phyloP scores from a whole-genome alignment of 2,797 vertebrate genomes.

The Geotrypetes seraphini region DNA sequence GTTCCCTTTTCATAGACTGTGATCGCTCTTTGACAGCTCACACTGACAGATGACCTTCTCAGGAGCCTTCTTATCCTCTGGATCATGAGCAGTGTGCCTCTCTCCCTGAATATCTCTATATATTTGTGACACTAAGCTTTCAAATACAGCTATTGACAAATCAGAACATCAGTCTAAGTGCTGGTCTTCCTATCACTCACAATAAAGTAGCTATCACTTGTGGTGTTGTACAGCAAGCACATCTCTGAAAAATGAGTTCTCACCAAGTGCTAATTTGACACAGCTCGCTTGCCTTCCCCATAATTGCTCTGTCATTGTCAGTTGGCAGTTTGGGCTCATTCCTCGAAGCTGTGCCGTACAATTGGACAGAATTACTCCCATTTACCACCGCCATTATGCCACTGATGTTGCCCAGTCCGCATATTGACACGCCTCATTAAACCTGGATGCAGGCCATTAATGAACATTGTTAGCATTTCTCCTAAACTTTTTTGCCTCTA shows the following conservation, averaged over 20 bases:
- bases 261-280: conserved; percentile 98
- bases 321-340: conserved; percentile 78
- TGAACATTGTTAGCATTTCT: conserved; percentile 99
- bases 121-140: conserved; percentile 72
- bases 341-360: conserved; percentile 81
- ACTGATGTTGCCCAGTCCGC: conserved; percentile 70
- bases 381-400: conserved; percentile 93
- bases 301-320: conserved; percentile 99
- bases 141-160: conserved; percentile 85
- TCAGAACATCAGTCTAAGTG: conserved; percentile 71
- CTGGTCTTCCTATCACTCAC: conserved; percentile 87
- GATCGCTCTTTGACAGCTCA: conserved; percentile 84
- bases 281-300: conserved; percentile 97
- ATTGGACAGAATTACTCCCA: conserved; percentile 99
- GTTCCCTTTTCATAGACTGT: conserved; percentile 75
- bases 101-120: conserved; percentile 78
- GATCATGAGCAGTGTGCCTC: conserved; percentile 69
- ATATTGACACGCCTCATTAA: conserved; percentile 97
- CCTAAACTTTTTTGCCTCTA: conserved; percentile 97
- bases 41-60: conserved; percentile 97
- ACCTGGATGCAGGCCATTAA: conserved; percentile 98
- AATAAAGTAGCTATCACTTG: conserved; percentile 89
- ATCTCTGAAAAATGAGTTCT: conserved; percentile 89
- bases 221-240: conserved; percentile 74
- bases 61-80: conserved; percentile 67